Evolutionary conservation across 2,888 invertebrate genomes (phyloP).

Genomic region (Orthosia gothica): DNA sequence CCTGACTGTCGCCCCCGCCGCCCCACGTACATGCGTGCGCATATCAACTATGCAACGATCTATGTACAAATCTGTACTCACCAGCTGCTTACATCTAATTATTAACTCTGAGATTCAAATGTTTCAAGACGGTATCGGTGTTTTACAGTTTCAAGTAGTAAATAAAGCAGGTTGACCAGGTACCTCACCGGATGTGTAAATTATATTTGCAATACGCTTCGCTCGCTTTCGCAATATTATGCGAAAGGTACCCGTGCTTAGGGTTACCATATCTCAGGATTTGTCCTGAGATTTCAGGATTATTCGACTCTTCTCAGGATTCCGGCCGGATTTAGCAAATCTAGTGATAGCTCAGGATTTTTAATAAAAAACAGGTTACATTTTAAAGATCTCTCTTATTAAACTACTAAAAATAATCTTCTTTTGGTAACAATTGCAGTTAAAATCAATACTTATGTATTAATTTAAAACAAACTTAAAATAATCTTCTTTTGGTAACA

Average conservation of each 20-base stretch:
- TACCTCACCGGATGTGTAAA: not conserved
- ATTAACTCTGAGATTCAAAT: conserved; percentile 40
- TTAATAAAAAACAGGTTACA: too few species aligned
- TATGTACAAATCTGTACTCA: conserved; percentile 54
- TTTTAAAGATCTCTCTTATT: too few species aligned
- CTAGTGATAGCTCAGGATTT: too few species aligned
- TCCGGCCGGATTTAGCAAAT: too few species aligned
- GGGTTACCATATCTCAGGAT: too few species aligned
- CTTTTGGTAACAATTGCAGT: too few species aligned
- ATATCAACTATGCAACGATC: conserved; percentile 67
- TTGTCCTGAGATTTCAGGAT: too few species aligned
- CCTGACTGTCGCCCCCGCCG: conserved; percentile 58
- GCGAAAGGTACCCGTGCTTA: not conserved
- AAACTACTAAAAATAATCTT: too few species aligned
- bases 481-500: too few species aligned
- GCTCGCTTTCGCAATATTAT: not conserved
- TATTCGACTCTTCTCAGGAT: too few species aligned
- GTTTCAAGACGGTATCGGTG: conserved; percentile 10
- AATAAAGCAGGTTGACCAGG: not conserved
- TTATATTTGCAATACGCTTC: not conserved
- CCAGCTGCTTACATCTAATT: conserved; percentile 61
- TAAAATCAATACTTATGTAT: too few species aligned
- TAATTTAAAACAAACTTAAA: too few species aligned
- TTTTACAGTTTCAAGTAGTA: not conserved
- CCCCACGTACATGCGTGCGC: conserved; percentile 68